Base-by-base conservation (phyloP, 2,113 vertebrate species). In the Vimba vimba region DNA sequence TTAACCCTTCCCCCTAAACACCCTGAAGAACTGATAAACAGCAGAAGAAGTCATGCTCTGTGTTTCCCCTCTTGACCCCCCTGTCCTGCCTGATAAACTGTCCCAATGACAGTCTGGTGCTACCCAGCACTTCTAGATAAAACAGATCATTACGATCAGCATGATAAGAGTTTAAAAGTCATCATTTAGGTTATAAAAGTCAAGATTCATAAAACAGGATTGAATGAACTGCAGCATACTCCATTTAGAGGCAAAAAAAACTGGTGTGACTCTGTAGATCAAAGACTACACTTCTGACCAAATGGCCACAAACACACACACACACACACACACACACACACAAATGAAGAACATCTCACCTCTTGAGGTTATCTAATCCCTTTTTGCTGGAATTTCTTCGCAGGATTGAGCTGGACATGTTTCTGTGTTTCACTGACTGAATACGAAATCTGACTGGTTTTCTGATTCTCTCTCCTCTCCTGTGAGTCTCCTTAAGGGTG, bases 331-430 rank as follows among this genome's bases (percentile, higher is more conserved):
- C 6, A 27, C 1, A 52, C 10, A 33, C 59, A 60, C 2, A 57
- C 50, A 85, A 55, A 71, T 15, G 2, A 64, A 85, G 17, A 57
- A 39, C 47, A 57, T 10, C 96, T 96, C 92, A 98, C 97, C 96
- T 96, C 86, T 95, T 93, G 87, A 97, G 96, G 90, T 94, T 95
- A 90, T 97, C 94, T 90, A 96, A 92, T 86, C 95, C 95, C 93
- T 94, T 93, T 62, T 91, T 96, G 93, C 95, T 96, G 88, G 96
- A 95, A 82, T 91, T 94, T 90, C 94, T 94, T 88, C 96, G 94
- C 30, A 93, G 92, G 87, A 95, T 90, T 78, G 94, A 93, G 86
- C 91, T 88, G 59, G 94, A 94, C 94, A 93, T 94, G 87, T 77
- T 66, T 52, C 33, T 57, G 25, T 71, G 11, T 91, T 69, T 66